A percentile compares a stretch with the other conserved stretches of the same genome.
Conservation (phyloP, 2,888 invertebrate genomes). For the Acronicta psi region DNA sequence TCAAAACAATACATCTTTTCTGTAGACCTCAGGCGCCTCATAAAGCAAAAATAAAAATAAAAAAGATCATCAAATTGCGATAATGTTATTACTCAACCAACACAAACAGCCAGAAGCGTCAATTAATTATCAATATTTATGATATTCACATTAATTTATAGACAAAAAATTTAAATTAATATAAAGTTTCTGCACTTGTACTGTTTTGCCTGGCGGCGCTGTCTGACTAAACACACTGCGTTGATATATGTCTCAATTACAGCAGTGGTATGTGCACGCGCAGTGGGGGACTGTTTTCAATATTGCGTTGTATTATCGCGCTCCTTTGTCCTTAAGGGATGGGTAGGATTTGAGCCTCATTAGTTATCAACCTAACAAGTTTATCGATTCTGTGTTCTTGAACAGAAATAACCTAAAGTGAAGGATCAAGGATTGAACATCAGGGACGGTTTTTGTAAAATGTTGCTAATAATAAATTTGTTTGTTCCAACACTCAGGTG, state of each 20-base stretch:
- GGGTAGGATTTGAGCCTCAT: constrained; percentile 27
- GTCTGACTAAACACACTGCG: constrained; percentile 49
- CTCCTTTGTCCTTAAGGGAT: constrained; percentile 59
- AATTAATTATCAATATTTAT: constrained; percentile 57
- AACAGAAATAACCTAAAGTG: too few species aligned
- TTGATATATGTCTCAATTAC: constrained; percentile 85
- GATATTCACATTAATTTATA: constrained; percentile 45
- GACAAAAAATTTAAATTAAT: constrained; percentile 46
- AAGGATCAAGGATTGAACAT: too few species aligned
- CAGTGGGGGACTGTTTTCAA: constrained; percentile 76
- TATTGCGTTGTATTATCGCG: constrained; percentile 55
- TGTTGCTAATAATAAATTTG: too few species aligned
- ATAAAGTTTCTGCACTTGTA: constrained; percentile 47
- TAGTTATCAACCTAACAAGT: constrained; percentile 13
- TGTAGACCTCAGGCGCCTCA: background rate
- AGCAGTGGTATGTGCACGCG: constrained; percentile 66
- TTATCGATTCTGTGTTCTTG: too few species aligned
- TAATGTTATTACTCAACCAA: constrained; percentile 45
- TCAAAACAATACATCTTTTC: background rate
- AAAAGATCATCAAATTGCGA: constrained; percentile 15
- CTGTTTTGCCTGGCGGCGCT: constrained; percentile 50
- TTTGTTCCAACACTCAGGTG: too few species aligned
- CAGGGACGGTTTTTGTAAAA: too few species aligned
- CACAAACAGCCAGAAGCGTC: constrained; percentile 38
- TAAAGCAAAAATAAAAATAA: constrained; percentile 3